Percentiles rank a stretch among this genome's conserved stretches.
Evolutionary conservation across 2,888 invertebrate species (phyloP).

Genomic region (Epinotia nisella): DNA sequence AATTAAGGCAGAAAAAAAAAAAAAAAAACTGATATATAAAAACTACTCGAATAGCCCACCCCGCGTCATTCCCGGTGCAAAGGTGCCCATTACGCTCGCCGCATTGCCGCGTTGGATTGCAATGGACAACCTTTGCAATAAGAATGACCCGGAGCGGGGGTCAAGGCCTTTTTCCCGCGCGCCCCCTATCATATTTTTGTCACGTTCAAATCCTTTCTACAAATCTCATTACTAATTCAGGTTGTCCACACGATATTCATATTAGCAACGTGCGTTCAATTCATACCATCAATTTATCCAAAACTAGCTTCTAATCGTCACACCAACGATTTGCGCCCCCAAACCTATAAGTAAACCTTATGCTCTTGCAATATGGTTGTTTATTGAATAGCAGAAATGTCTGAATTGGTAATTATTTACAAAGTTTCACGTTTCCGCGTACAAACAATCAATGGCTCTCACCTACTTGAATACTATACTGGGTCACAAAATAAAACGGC

Average conservation of each 20-base stretch:
- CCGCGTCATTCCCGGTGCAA: too few relatives aligned
- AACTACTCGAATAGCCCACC: too few relatives aligned
- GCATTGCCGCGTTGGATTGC: too few relatives aligned
- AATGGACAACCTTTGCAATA: too few relatives aligned
- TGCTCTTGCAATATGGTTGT: neutral
- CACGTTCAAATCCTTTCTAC: too few relatives aligned
- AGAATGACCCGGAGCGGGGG: too few relatives aligned
- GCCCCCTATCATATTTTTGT: too few relatives aligned
- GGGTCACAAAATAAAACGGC: neutral
- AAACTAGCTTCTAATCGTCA: neutral
- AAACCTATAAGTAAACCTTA: neutral
- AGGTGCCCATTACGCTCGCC: too few relatives aligned
- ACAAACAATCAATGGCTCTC: conserved; percentile 1
- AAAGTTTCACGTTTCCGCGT: conserved; percentile 11
- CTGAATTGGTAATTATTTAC: neutral
- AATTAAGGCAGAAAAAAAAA: too few relatives aligned
- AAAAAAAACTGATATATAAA: too few relatives aligned
- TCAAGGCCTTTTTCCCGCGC: too few relatives aligned
- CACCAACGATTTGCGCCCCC: neutral
- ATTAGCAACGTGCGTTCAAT: neutral
- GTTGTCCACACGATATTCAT: neutral
- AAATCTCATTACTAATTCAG: neutral
- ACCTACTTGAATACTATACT: neutral
- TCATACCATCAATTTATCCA: neutral
- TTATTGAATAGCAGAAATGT: neutral